Conservation (phyloP, 2,113 vertebrate genomes). For the Dasypus novemcinctus region DNA sequence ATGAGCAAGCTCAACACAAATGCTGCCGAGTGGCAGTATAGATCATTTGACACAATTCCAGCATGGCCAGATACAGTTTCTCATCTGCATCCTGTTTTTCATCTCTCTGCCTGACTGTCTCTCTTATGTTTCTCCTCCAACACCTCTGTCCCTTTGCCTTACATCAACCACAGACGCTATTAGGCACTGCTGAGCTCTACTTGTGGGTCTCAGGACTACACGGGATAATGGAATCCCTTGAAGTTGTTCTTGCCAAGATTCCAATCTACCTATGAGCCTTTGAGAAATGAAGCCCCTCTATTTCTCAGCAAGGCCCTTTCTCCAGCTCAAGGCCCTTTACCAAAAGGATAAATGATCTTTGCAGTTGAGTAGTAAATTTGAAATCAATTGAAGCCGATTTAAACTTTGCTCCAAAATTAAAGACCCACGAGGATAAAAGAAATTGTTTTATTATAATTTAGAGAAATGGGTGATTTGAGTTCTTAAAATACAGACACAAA, state of each 20-base stretch:
- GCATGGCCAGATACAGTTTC: background rate
- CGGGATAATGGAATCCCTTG: background rate
- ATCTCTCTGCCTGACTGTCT: background rate
- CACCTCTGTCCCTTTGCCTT: background rate
- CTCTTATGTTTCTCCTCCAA: background rate
- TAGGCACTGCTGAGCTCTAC: background rate
- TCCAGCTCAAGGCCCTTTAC: background rate
- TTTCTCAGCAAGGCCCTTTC: background rate
- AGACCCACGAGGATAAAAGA: background rate
- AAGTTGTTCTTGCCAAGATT: background rate
- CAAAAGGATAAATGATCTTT: background rate
- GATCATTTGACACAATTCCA: background rate
- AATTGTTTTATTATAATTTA: background rate
- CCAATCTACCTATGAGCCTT: background rate
- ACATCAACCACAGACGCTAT: background rate
- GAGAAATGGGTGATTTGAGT: background rate
- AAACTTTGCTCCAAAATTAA: conserved; percentile 24
- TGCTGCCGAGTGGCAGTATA: background rate
- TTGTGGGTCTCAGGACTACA: background rate
- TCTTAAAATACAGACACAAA: background rate
- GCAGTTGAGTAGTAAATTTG: background rate
- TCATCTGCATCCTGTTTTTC: background rate
- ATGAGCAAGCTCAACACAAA: background rate
- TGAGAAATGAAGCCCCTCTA: background rate
- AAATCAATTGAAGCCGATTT: background rate